These are phyloP conservation scores for Globodera ellingtonae DNA, from an alignment of 1,140 invertebrate genomes.

Conservation along the genomic window DNA sequence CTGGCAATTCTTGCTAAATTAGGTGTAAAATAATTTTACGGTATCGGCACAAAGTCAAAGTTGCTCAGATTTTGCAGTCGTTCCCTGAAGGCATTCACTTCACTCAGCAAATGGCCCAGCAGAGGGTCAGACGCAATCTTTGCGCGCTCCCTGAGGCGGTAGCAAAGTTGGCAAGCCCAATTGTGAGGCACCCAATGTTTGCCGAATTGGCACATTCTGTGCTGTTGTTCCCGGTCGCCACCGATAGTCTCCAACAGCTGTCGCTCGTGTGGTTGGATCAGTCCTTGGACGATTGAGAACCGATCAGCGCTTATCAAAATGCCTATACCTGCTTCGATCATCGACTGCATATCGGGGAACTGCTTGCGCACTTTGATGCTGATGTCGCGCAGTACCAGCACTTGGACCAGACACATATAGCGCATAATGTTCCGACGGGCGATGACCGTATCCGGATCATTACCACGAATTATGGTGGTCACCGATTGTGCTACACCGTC, in stretches of 20 bases:
- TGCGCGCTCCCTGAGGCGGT: conserved; percentile 23
- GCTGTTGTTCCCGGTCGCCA: background rate
- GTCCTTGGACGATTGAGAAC: conserved; percentile 27
- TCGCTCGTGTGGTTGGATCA: conserved; percentile 36
- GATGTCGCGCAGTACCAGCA: conserved; percentile 76
- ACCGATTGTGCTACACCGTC: conserved; percentile 39
- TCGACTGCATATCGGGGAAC: conserved; percentile 84
- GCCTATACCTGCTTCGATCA: conserved; percentile 75
- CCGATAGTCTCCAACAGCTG: conserved; percentile 39
- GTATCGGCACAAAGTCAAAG: conserved; percentile 14
- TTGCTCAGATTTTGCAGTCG: conserved; percentile 10
- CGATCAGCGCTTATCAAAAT: conserved; percentile 50
- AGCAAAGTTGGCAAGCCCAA: conserved; percentile 42
- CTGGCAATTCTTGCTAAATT: background rate
- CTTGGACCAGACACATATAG: conserved; percentile 73
- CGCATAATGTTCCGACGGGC: conserved; percentile 76
- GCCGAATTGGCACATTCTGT: background rate
- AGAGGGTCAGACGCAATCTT: conserved; percentile 30
- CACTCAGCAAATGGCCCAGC: conserved; percentile 41
- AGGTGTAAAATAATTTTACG: too few species aligned
- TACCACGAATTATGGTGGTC: conserved; percentile 28
- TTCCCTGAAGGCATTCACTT: conserved; percentile 40
- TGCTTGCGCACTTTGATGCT: conserved; percentile 86
- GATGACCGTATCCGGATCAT: conserved; percentile 80
- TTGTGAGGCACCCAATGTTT: conserved; percentile 60